Evolutionary conservation across 2,888 invertebrate species (phyloP), one percentile per base, ranked within the genome.

Genomic region (Lithophane socia): DNA sequence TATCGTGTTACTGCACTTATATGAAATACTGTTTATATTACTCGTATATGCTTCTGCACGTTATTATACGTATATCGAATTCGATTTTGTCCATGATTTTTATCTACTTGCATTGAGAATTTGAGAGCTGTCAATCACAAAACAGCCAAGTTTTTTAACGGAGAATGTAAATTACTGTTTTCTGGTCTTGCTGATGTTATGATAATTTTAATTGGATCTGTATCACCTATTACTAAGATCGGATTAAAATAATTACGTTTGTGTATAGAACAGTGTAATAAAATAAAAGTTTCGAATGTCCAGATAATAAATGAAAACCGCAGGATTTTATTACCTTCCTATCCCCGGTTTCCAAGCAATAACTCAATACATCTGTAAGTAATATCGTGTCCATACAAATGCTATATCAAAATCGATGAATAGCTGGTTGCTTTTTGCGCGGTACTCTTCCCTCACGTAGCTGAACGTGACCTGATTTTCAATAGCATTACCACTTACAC

Each of bases 401-500:
- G 61, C 47, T 56, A 56, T 75, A 77, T 71, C 80, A 68, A 71
- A 77, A 82, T 77, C 73, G 63, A 69, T 77, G 75, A 85, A 75
- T 85, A 80, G 74, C 64, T 69, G 58, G 29, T 75, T 64, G 68
- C 52, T 86, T 86, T 86, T 85, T 80, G 77, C 77, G 72, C 75
- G 77, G 74, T 29, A 85, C 67, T 76, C 42, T 66, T 54, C 58
- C 75, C 68, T 72, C 68, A 74, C 72, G 72, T 76, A 72, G 24
- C 16, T 21, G 77, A 56, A 78, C 86, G 85, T 85, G 85, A 85
- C 73, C 72, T 65, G 85, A 83, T 74, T 83, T 76, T 80, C 52
- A 78, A 86, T 78, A 21, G 47, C 56, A 63, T 21, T 24, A 12
- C 68, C 68, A 75, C 64, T 75, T 74, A 82, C 63, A 73, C 63